Percentiles rank a stretch among this genome's conserved stretches.
These are phyloP conservation scores for Notechis scutatus DNA, from an alignment of 2,113 vertebrate species.

Conservation along the genomic window DNA sequence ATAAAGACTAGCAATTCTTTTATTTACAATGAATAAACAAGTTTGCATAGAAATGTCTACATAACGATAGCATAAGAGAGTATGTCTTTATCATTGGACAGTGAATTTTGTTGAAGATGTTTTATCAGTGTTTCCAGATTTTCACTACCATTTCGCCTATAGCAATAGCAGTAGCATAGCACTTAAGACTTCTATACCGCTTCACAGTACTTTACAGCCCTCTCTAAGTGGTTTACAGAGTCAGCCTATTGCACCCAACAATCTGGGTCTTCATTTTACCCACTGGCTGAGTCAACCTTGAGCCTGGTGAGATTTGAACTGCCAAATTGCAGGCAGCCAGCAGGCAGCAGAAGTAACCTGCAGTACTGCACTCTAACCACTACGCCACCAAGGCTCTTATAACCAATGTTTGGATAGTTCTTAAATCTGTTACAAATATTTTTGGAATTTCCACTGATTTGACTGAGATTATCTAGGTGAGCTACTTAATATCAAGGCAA, in stretches of 20 bases:
- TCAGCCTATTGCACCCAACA: too few species aligned
- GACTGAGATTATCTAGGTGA: constrained; percentile 23
- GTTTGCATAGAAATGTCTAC: not conserved
- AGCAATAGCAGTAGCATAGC: too few species aligned
- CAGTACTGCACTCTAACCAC: too few species aligned
- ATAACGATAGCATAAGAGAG: not conserved
- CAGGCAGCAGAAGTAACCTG: too few species aligned
- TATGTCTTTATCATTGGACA: constrained; percentile 9
- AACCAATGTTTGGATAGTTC: constrained; percentile 8
- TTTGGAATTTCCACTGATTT: constrained; percentile 39
- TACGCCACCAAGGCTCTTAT: not conserved
- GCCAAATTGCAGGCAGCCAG: too few species aligned
- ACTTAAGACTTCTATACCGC: too few species aligned
- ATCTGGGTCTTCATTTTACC: too few species aligned
- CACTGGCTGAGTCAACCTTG: too few species aligned
- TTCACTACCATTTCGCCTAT: constrained; percentile 9
- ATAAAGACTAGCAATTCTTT: not conserved
- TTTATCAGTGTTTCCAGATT: not conserved
- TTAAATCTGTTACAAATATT: not conserved
- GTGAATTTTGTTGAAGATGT: not conserved
- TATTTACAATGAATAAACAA: not conserved
- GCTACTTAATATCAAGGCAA: constrained; percentile 15
- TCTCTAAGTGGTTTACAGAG: too few species aligned
- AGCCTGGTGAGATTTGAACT: too few species aligned
- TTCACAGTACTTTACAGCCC: too few species aligned